phyloP scores from a whole-genome alignment of 2,888 invertebrate species.

The Lycia hirtaria region DNA sequence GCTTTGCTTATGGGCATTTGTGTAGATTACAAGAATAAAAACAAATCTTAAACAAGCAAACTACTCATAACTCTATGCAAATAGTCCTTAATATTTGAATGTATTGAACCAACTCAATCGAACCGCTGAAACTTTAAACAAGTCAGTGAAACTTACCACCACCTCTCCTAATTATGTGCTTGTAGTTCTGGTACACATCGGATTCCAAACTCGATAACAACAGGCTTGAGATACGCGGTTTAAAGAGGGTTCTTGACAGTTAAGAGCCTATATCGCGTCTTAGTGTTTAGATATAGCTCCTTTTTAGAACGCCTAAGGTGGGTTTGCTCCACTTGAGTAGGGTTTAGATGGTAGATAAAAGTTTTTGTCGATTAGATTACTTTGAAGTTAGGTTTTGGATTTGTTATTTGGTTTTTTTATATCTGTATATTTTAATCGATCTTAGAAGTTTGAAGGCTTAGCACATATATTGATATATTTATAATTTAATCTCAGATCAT shows the following conservation, averaged over 20 bases:
- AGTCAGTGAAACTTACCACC: background rate
- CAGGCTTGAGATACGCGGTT: slow-evolving; percentile 37
- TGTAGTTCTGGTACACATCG: slow-evolving; percentile 20
- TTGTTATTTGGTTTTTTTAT: too few species aligned
- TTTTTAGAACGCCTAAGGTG: slow-evolving; percentile 1
- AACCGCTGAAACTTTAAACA: slow-evolving; percentile 2
- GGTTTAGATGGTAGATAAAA: slow-evolving; percentile 6
- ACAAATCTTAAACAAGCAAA: background rate
- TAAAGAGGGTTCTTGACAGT: slow-evolving; percentile 29
- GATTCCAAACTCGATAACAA: slow-evolving; percentile 31
- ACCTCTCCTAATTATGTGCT: background rate
- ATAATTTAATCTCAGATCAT: too few species aligned
- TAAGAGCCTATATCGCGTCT: slow-evolving; percentile 4
- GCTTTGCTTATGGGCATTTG: too few species aligned
- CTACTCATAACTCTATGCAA: background rate
- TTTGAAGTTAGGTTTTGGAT: background rate
- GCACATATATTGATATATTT: too few species aligned
- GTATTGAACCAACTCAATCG: background rate
- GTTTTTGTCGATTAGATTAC: slow-evolving; percentile 6
- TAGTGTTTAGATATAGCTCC: slow-evolving; percentile 1
- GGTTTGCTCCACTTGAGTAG: slow-evolving; percentile 13
- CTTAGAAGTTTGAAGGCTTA: too few species aligned
- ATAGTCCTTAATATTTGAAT: background rate
- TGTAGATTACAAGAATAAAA: background rate
- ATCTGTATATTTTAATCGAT: too few species aligned